Percentiles rank a stretch among this genome's conserved stretches.
These are phyloP conservation scores for Heteromormyrus szaboi DNA, from an alignment of 2,797 vertebrate species.

Conservation along the genomic window DNA sequence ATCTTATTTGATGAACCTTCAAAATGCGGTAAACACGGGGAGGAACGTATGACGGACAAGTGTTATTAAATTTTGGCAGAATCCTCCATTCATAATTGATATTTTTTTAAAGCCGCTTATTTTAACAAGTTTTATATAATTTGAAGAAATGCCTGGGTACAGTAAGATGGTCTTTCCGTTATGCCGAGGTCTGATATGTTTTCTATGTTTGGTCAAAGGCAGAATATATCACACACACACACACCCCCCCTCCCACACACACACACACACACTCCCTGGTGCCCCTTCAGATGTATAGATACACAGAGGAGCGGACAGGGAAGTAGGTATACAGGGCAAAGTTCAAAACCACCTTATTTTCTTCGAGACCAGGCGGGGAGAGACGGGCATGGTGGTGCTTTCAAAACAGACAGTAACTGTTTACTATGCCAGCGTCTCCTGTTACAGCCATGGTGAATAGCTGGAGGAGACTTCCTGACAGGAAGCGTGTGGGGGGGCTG, in stretches of 20 bases:
- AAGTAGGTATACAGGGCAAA: not conserved
- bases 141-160: not conserved
- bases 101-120: not conserved
- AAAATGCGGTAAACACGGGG: not conserved
- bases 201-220: not conserved
- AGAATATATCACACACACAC: not conserved
- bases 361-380: not conserved
- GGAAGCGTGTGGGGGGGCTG: slow-evolving; percentile 9
- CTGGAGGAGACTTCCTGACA: not conserved
- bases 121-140: not conserved
- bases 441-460: slow-evolving; percentile 2
- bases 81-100: not conserved
- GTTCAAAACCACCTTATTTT: not conserved
- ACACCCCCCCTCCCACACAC: not conserved
- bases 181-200: not conserved
- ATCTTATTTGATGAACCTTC: not conserved
- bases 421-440: not conserved
- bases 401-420: not conserved
- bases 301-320: not conserved
- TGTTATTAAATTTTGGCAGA: not conserved
- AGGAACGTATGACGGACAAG: not conserved
- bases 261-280: not conserved
- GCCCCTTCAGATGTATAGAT: not conserved
- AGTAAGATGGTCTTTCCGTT: not conserved
- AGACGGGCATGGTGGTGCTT: not conserved